A percentile compares a stretch with the other conserved stretches of the same genome.
phyloP scores from a whole-genome alignment of 2,797 vertebrate genomes.

The Sorex maritimensis region DNA sequence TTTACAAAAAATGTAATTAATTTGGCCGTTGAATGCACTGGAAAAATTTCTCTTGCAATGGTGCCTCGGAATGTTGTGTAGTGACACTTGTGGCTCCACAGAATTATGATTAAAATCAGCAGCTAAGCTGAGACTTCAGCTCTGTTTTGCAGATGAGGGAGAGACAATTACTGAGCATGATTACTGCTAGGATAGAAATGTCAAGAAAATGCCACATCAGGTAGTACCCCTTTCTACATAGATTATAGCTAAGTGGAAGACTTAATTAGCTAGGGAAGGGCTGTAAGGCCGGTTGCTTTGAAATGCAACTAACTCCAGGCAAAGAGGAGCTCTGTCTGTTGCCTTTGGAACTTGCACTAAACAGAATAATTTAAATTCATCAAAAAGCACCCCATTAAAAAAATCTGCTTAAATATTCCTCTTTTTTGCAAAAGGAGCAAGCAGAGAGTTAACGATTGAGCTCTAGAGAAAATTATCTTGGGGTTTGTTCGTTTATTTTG shows the following conservation, averaged over 20 bases:
- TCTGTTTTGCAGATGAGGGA: conserved; percentile 60
- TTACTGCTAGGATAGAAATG: conserved; percentile 67
- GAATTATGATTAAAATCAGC: conserved; percentile 73
- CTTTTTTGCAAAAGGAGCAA: background rate
- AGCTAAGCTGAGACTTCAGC: background rate
- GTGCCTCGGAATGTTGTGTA: background rate
- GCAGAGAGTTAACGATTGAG: background rate
- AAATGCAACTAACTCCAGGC: conserved; percentile 24
- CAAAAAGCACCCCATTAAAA: background rate
- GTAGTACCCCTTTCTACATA: conserved; percentile 45
- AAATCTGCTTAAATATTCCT: background rate
- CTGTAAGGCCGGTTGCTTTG: background rate
- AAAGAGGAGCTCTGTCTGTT: conserved; percentile 1
- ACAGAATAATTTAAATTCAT: conserved; percentile 27
- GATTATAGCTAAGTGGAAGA: conserved; percentile 63
- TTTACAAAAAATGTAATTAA: conserved; percentile 25
- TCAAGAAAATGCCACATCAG: conserved; percentile 72
- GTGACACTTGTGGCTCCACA: background rate
- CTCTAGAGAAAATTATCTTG: background rate
- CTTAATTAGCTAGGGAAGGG: conserved; percentile 54
- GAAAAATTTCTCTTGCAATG: conserved; percentile 40
- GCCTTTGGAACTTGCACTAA: background rate
- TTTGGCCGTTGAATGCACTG: conserved; percentile 61
- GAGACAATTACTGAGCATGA: conserved; percentile 69
- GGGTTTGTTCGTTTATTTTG: too few relatives aligned